phyloP scores from a whole-genome alignment of 2,888 invertebrate species.

The Alloplasta piceator region DNA sequence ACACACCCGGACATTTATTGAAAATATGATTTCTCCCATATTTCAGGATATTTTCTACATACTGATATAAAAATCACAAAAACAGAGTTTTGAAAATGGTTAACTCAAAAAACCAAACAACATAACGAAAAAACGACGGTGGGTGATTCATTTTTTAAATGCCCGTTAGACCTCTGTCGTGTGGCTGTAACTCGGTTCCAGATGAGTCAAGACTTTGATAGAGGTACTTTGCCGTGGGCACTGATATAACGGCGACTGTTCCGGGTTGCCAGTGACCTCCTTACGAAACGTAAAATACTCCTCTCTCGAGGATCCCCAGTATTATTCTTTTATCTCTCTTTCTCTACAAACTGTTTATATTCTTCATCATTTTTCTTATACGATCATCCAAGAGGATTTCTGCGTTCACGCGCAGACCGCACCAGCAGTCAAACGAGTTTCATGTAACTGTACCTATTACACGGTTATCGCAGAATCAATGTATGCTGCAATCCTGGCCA shows the following conservation, averaged over 20 bases:
- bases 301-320: constrained; percentile 30
- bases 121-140: not conserved
- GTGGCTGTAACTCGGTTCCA: constrained; percentile 71
- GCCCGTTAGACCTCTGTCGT: no score
- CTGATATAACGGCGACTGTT: constrained; percentile 81
- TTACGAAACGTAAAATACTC: constrained; percentile 71
- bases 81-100: no score
- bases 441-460: constrained; percentile 66
- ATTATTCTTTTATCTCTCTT: constrained; percentile 53
- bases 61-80: no score
- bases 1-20: no score
- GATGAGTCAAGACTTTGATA: constrained; percentile 72
- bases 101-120: no score
- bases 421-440: constrained; percentile 58
- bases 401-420: constrained; percentile 43
- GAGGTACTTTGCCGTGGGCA: constrained; percentile 76
- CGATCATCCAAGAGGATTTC: constrained; percentile 11
- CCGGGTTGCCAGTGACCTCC: constrained; percentile 78
- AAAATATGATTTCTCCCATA: no score
- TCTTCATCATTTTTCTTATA: constrained; percentile 18
- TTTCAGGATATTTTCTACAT: no score
- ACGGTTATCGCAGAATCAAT: constrained; percentile 23
- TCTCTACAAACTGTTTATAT: constrained; percentile 13
- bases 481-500: no score
- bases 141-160: not conserved